Conservation (phyloP, 2,113 vertebrate genomes). For the Lagenorhynchus albirostris region DNA sequence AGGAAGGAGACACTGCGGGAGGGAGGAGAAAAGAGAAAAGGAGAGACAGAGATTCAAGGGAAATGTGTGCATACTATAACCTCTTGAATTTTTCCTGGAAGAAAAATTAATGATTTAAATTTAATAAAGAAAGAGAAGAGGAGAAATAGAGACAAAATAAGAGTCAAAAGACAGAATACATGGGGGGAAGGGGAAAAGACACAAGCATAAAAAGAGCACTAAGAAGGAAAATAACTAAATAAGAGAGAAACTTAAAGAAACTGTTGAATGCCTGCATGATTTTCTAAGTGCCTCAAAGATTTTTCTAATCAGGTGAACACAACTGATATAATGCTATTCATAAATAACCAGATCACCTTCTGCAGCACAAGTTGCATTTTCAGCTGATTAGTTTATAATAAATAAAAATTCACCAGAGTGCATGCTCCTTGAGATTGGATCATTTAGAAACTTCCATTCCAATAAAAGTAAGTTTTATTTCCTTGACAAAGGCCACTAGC, state of each 20-base stretch:
- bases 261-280: background rate
- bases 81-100: background rate
- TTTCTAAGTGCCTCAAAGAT: background rate
- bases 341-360: constrained; percentile 63
- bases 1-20: background rate
- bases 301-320: constrained; percentile 44
- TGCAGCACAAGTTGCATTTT: constrained; percentile 53
- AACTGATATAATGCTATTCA: constrained; percentile 48
- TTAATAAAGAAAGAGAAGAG: background rate
- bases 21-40: background rate
- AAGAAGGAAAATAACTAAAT: background rate
- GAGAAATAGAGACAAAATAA: background rate
- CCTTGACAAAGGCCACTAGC: constrained; percentile 69
- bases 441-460: constrained; percentile 69
- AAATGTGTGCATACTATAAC: background rate
- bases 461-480: constrained; percentile 71
- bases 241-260: background rate
- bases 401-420: constrained; percentile 64
- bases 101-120: background rate
- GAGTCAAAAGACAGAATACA: background rate
- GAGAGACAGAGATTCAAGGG: background rate
- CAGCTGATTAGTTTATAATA: constrained; percentile 64
- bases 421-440: constrained; percentile 55
- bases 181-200: background rate
- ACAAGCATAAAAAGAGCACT: background rate